phyloP scores from a whole-genome alignment of 2,797 vertebrate genomes.

The Diglossa cyanea region DNA sequence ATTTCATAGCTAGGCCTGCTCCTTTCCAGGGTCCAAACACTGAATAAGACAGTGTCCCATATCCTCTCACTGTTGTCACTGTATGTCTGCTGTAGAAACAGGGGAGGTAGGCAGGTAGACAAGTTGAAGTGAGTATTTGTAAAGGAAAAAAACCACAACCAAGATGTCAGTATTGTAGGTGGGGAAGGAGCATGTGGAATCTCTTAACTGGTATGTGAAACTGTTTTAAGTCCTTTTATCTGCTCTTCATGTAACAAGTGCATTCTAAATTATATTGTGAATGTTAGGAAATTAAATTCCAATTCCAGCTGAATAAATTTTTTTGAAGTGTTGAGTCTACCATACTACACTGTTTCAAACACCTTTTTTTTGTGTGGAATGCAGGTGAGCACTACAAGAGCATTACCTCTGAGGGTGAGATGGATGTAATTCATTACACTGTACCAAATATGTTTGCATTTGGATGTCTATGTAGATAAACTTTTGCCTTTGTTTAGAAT shows the following conservation, averaged over 20 bases:
- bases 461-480: constrained; percentile 57
- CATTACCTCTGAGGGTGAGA: constrained; percentile 53
- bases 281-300: constrained; percentile 75
- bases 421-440: constrained; percentile 64
- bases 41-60: constrained; percentile 60
- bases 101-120: constrained; percentile 1
- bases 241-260: constrained; percentile 75
- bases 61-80: constrained; percentile 63
- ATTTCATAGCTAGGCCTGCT: constrained; percentile 30
- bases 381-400: constrained; percentile 67
- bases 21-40: constrained; percentile 71
- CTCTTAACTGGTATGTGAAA: constrained; percentile 70
- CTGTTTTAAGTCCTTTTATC: constrained; percentile 69
- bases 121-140: constrained; percentile 33
- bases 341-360: constrained; percentile 55
- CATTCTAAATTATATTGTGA: constrained; percentile 76
- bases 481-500: constrained; percentile 63
- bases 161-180: constrained; percentile 66
- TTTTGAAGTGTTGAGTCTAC: constrained; percentile 62
- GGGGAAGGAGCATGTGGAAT: constrained; percentile 68
- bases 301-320: constrained; percentile 73
- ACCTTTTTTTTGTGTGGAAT: constrained; percentile 42
- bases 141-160: not conserved
- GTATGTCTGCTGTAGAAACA: constrained; percentile 37
- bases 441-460: constrained; percentile 60